These are phyloP conservation scores for Zeus faber DNA, from an alignment of 2,113 vertebrate genomes.

Conservation along the genomic window DNA sequence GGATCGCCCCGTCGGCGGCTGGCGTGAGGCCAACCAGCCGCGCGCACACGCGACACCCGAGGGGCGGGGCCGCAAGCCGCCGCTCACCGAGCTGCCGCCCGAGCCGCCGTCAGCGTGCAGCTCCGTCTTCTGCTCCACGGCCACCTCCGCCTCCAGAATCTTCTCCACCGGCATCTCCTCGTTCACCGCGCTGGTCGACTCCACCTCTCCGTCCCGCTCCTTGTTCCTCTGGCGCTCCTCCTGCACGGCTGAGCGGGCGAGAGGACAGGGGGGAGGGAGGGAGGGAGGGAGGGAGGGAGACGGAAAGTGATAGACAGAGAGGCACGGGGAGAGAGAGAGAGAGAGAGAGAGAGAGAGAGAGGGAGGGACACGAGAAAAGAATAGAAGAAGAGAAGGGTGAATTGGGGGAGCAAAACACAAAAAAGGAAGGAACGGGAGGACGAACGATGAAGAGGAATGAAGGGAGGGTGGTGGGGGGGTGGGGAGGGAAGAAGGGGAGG, in stretches of 20 bases:
- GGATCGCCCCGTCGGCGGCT: no score
- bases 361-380: conserved; percentile 4
- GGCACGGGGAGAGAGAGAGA: conserved; percentile 12
- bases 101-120: conserved; percentile 83
- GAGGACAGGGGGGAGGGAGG: conserved; percentile 1
- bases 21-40: no score
- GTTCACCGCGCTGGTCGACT: conserved; percentile 79
- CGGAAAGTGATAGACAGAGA: conserved; percentile 10
- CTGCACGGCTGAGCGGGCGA: conserved; percentile 79
- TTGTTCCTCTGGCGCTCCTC: conserved; percentile 90
- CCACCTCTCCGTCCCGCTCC: conserved; percentile 84
- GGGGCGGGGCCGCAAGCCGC: no score
- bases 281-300: conserved; percentile 28
- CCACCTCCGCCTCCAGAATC: conserved; percentile 90
- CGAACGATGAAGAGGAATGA: neutral
- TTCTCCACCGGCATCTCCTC: conserved; percentile 95
- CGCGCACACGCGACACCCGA: no score
- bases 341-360: neutral
- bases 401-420: no score
- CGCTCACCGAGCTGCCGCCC: conserved; percentile 83
- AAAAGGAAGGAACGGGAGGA: neutral
- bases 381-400: neutral
- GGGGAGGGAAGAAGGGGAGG: neutral
- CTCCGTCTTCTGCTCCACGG: conserved; percentile 90
- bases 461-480: neutral